Evolutionary conservation across 2,888 invertebrate species (phyloP).

Genomic region (Zonitis immaculata): DNA sequence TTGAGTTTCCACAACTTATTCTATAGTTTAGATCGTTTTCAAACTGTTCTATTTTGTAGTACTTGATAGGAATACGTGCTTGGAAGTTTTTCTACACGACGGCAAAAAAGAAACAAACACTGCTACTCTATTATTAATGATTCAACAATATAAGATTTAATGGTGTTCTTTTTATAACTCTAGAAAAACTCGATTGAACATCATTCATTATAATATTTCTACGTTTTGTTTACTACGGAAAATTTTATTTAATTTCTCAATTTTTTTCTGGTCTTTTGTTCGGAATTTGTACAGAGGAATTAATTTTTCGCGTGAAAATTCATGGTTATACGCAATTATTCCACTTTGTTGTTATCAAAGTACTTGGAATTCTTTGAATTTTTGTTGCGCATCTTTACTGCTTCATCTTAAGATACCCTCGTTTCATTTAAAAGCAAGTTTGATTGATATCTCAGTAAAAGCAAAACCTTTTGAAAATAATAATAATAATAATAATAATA

Average conservation of each 20-base stretch:
- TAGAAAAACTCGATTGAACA: not conserved
- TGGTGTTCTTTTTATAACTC: not conserved
- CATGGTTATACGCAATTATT: too few relatives aligned
- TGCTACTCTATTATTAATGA: not conserved
- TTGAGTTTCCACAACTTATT: not conserved
- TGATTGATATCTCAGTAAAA: too few relatives aligned
- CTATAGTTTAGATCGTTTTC: not conserved
- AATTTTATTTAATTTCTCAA: not conserved
- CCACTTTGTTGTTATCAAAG: too few relatives aligned
- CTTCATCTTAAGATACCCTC: not conserved
- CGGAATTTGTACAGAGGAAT: too few relatives aligned
- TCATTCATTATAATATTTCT: not conserved
- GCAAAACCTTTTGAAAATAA: too few relatives aligned
- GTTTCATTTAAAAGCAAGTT: too few relatives aligned
- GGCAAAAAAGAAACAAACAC: not conserved
- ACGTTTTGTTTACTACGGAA: not conserved
- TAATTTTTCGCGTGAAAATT: too few relatives aligned
- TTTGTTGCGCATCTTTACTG: too few relatives aligned
- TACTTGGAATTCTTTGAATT: too few relatives aligned
- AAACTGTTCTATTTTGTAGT: not conserved
- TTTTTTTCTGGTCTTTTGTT: too few relatives aligned
- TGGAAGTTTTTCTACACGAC: not conserved
- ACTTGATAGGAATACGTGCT: not conserved
- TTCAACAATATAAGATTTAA: not conserved
- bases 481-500: too few relatives aligned